Percentiles rank a stretch among this genome's conserved stretches.
These are phyloP conservation scores for Halocynthia roretzi DNA, from an alignment of 23 tunicate genomes.

Conservation along the genomic window DNA sequence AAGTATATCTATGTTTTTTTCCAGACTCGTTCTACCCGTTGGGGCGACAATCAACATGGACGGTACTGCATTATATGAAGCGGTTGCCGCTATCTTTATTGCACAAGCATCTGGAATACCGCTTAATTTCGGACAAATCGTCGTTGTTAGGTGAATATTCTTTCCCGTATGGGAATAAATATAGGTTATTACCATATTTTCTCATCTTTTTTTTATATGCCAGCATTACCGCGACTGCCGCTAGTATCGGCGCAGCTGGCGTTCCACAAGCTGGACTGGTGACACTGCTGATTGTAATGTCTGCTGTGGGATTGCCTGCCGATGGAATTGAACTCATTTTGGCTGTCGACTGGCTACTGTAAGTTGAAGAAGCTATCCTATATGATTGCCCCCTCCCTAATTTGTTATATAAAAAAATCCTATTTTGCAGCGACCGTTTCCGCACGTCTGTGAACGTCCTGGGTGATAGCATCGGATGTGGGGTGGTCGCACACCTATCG, in stretches of 20 bases:
- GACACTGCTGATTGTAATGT: constrained; percentile 79
- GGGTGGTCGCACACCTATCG: constrained; percentile 53
- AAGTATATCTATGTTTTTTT: not conserved
- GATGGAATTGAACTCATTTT: constrained; percentile 82
- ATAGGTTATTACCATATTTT: too few species aligned
- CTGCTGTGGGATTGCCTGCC: constrained; percentile 94
- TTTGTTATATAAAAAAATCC: not conserved
- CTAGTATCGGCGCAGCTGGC: constrained; percentile 98
- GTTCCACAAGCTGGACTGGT: constrained; percentile 98
- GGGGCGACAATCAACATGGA: constrained; percentile 99
- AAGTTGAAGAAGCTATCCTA: constrained; percentile 13
- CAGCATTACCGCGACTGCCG: constrained; percentile 94
- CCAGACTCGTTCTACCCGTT: constrained; percentile 89
- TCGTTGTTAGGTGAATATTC: constrained; percentile 70
- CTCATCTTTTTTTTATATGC: too few species aligned
- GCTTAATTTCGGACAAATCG: constrained; percentile 85
- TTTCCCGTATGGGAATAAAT: too few species aligned
- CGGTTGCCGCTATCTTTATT: constrained; percentile 96
- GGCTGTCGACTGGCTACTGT: constrained; percentile 96
- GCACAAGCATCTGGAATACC: constrained; percentile 81
- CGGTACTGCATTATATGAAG: constrained; percentile 99
- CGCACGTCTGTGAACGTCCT: constrained; percentile 76
- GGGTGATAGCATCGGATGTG: constrained; percentile 83
- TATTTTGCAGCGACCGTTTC: constrained; percentile 53
- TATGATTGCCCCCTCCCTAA: too few species aligned